Conservation (phyloP, 30 jellyfish, hydroid and myxozoan species). For the Sanderia malayensis region DNA sequence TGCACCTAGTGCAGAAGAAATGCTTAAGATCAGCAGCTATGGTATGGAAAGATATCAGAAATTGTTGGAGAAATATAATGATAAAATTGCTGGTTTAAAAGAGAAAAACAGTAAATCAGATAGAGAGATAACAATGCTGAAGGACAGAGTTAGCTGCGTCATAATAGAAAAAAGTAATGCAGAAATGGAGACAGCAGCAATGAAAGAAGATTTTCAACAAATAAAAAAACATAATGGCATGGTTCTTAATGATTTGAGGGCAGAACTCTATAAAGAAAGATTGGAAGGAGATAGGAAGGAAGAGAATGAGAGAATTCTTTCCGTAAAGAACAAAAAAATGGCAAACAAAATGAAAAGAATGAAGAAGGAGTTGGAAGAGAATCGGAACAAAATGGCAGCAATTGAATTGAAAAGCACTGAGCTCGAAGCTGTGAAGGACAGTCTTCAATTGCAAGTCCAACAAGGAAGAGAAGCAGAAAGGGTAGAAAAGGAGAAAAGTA, state of each 20-base stretch:
- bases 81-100: neutral
- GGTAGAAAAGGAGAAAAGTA: neutral
- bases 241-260: neutral
- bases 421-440: neutral
- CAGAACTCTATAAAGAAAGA: neutral
- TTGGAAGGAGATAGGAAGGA: neutral
- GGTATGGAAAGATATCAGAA: neutral
- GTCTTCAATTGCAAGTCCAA: neutral
- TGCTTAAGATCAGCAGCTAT: neutral
- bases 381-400: neutral
- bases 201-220: neutral
- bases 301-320: neutral
- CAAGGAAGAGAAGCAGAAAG: neutral
- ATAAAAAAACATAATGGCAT: neutral
- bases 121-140: neutral
- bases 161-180: neutral
- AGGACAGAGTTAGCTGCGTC: neutral
- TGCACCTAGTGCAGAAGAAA: neutral
- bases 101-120: neutral
- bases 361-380: neutral
- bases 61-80: neutral
- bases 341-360: neutral
- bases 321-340: neutral
- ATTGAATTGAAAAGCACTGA: neutral
- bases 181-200: neutral